phyloP scores from a whole-genome alignment of 2,113 vertebrate species.

The Alaudala cheleensis region DNA sequence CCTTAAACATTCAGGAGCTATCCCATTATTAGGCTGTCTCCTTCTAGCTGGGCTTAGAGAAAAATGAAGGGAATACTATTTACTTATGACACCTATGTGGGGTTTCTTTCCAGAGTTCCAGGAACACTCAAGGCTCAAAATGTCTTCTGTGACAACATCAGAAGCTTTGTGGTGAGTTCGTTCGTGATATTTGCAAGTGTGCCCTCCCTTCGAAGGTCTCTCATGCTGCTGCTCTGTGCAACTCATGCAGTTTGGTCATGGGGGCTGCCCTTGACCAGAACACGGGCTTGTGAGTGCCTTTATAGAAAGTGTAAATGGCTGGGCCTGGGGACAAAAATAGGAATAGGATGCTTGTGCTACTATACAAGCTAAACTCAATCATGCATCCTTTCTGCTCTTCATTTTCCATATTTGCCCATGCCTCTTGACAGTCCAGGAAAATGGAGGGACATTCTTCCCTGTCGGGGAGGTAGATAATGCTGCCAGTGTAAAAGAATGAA shows the following conservation, averaged over 20 bases:
- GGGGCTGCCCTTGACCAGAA: not conserved
- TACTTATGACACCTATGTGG: not conserved
- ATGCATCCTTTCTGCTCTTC: not conserved
- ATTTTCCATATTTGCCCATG: not conserved
- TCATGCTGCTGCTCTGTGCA: not conserved
- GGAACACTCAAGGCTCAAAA: not conserved
- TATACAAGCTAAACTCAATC: not conserved
- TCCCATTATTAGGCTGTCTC: not conserved
- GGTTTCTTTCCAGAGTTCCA: not conserved
- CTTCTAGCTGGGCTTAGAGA: not conserved
- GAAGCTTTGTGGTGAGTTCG: not conserved
- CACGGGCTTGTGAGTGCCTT: accelerated
- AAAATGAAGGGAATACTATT: not conserved
- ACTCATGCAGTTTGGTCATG: not conserved
- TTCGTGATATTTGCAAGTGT: not conserved
- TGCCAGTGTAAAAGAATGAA: slow-evolving; percentile 39
- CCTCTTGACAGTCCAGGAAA: not conserved
- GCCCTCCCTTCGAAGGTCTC: not conserved
- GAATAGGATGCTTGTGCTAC: not conserved
- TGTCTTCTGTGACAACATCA: not conserved
- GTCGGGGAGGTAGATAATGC: not conserved
- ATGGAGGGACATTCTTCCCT: not conserved
- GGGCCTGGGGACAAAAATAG: not conserved
- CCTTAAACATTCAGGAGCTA: not conserved
- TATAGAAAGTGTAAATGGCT: not conserved